Evolutionary conservation across 2,888 invertebrate genomes (phyloP), one percentile per base, ranked within the genome.

Genomic region (Sthenelais limicola): DNA sequence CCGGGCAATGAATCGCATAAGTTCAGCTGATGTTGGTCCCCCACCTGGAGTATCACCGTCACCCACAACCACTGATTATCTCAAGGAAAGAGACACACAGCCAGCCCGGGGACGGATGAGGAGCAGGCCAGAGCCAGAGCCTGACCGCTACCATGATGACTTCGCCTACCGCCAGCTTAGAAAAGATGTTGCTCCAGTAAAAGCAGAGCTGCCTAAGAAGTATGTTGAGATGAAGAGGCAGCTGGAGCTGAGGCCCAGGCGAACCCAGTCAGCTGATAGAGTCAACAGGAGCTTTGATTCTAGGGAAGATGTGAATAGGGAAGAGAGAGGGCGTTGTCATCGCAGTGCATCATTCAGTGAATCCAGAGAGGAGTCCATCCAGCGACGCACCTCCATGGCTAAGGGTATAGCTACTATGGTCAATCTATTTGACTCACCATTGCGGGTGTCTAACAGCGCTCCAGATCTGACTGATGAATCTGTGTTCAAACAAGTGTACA

Each of bases 381-480:
- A 75, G 21, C 51, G 75, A 18, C 70, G 74, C 32, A 73, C 77
- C 33, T 80, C 80, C 56, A 73, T 81, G 35, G 77, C 80, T 4
- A 76, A 77, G 54, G 80, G 84, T 5, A 81, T 84, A 15, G 82
- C 83, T 1, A 78, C 79, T 75, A 81, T 82, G 73, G 76, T 84
- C 38, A 81, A 84, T 28, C 73, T 82, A 43, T 83, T 84, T 69
- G 82, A 80, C 68, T 79, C 83, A 5, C 82, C 83, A 70, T 72
- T 76, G 47, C 76, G 73, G 26, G 71, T 81, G 0, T 78, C 78
- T 32, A 82, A 81, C 69, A 83, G 85, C 76, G 83, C 83, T 1
- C 86, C 86, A 4, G 83, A 85, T 69, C 75, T 86, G 30, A 79
- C 77, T 12, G 80, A 79, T 9, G 35, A 68, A 30, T 43, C 74